phyloP scores from a whole-genome alignment of 2,113 vertebrate genomes.

The Dipodomys merriami region DNA sequence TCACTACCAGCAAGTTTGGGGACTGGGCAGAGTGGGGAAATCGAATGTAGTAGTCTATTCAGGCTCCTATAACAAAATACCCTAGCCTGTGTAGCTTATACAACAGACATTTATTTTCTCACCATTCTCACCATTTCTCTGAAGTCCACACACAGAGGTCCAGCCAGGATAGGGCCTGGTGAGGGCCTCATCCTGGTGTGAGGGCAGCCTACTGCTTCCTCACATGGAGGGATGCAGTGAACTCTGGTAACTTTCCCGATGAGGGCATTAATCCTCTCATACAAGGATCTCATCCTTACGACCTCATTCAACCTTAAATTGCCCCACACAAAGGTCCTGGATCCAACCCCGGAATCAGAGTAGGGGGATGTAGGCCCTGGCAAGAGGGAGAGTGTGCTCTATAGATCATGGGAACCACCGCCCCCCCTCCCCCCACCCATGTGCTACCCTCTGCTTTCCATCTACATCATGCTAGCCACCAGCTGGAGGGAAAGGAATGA shows the following conservation, averaged over 20 bases:
- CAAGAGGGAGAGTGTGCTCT: background rate
- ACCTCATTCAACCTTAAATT: background rate
- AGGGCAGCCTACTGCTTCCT: background rate
- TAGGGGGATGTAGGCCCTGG: background rate
- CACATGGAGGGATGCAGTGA: background rate
- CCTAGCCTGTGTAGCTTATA: background rate
- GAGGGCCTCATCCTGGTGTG: background rate
- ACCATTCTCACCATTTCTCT: background rate
- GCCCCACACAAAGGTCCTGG: background rate
- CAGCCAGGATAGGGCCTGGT: background rate
- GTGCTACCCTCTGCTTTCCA: background rate
- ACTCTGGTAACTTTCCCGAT: background rate
- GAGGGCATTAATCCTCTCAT: background rate
- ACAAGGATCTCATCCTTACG: too few relatives aligned
- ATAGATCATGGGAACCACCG: background rate
- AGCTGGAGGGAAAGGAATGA: background rate
- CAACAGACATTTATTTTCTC: background rate
- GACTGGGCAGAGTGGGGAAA: background rate
- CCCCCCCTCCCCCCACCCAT: too few relatives aligned
- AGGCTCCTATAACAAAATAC: background rate
- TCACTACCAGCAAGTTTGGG: background rate
- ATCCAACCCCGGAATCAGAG: background rate
- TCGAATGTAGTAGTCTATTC: too few relatives aligned
- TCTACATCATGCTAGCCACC: background rate
- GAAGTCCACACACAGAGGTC: background rate